Percentiles rank a stretch among this genome's conserved stretches.
Conservation (phyloP, 2,113 vertebrate genomes). For the Labrus mixtus region DNA sequence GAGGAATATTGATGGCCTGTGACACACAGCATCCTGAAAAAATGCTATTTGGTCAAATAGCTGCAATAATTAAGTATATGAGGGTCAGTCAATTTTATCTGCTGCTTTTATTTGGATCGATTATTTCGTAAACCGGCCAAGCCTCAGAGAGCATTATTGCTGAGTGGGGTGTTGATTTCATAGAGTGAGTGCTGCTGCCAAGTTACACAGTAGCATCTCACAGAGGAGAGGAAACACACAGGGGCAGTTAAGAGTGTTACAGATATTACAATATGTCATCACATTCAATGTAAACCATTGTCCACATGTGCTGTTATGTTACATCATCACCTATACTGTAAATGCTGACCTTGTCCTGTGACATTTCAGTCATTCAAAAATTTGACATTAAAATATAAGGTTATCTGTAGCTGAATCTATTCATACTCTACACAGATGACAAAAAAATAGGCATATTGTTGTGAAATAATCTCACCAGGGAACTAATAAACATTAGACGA, state of each 20-base stretch:
- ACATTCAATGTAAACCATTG: neutral
- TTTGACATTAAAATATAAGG: constrained; percentile 27
- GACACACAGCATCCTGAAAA: constrained; percentile 88
- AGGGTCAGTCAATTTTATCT: constrained; percentile 93
- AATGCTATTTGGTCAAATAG: constrained; percentile 89
- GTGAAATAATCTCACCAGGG: constrained; percentile 50
- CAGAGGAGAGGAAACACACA: constrained; percentile 19
- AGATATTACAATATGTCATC: constrained; percentile 8
- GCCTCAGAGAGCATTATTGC: constrained; percentile 87
- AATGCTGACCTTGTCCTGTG: constrained; percentile 9
- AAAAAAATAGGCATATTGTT: neutral
- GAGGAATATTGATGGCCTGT: constrained; percentile 89
- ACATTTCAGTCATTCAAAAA: neutral
- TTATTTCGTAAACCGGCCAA: constrained; percentile 86
- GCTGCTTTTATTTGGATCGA: constrained; percentile 92
- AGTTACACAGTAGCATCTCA: constrained; percentile 35
- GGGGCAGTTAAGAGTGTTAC: neutral
- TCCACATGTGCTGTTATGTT: constrained; percentile 13
- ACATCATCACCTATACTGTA: neutral
- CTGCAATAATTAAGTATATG: constrained; percentile 94
- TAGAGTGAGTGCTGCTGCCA: constrained; percentile 66
- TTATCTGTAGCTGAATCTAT: constrained; percentile 13
- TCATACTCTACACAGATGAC: neutral
- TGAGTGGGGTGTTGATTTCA: constrained; percentile 82
- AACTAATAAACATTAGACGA: constrained; percentile 64